Percentiles rank a stretch among this genome's conserved stretches.
Conservation (phyloP, 2,888 invertebrate species). For the Drosophila paucipuncta region DNA sequence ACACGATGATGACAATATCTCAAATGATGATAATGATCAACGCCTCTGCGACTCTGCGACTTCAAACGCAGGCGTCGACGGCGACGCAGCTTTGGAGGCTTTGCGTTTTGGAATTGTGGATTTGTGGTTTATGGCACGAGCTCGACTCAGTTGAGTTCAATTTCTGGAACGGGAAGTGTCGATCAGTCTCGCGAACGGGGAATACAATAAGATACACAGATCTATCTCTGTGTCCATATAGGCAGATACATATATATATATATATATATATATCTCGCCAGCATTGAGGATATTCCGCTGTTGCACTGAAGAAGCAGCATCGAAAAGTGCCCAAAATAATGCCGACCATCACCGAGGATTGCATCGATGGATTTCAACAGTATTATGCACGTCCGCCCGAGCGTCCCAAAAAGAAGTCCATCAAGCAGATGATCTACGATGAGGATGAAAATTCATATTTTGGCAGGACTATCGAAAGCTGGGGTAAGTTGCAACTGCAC, state of each 20-base stretch:
- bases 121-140: slow-evolving; percentile 63
- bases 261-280: background rate
- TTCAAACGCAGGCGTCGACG: slow-evolving; percentile 48
- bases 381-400: slow-evolving; percentile 89
- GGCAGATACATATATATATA: background rate
- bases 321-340: slow-evolving; percentile 60
- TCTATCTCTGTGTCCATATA: background rate
- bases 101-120: slow-evolving; percentile 19
- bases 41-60: slow-evolving; percentile 40
- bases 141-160: slow-evolving; percentile 65
- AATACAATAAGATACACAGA: background rate
- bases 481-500: slow-evolving; percentile 90
- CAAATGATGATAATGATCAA: slow-evolving; percentile 45
- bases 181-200: slow-evolving; percentile 58
- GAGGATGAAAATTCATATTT: slow-evolving; percentile 90
- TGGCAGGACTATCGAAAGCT: slow-evolving; percentile 92
- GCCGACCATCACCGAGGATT: slow-evolving; percentile 85
- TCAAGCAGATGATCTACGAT: slow-evolving; percentile 91
- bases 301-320: slow-evolving; percentile 24
- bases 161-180: slow-evolving; percentile 74
- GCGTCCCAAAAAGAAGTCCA: slow-evolving; percentile 87
- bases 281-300: slow-evolving; percentile 39
- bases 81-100: slow-evolving; percentile 29
- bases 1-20: slow-evolving; percentile 34
- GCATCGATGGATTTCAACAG: slow-evolving; percentile 88